These are phyloP conservation scores for Sebastes iracundus DNA, from an alignment of 2,797 vertebrate genomes.

Conservation along the genomic window DNA sequence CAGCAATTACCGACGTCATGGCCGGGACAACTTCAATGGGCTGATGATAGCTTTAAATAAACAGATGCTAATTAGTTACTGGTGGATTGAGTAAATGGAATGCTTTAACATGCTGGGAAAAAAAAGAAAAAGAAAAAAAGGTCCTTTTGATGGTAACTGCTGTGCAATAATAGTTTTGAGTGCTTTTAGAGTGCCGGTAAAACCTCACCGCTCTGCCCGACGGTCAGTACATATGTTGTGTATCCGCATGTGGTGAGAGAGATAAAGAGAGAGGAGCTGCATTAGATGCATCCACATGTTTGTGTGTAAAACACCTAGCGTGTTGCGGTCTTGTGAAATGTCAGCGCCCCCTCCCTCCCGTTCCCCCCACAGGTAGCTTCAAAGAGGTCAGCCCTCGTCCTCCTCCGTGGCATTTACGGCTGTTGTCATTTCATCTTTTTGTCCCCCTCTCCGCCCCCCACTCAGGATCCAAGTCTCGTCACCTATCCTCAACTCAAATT, in stretches of 20 bases:
- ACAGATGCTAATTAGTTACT: background rate
- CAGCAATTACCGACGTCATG: background rate
- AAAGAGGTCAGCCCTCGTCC: conserved; percentile 63
- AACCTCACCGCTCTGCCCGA: background rate
- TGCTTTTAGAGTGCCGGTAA: conserved; percentile 17
- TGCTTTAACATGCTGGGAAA: background rate
- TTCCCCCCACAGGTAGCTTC: conserved; percentile 66
- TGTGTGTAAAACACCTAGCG: conserved; percentile 32
- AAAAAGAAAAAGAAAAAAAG: background rate
- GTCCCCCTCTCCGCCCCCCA: background rate
- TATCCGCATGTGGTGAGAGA: background rate
- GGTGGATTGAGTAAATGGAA: background rate
- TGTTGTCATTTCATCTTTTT: conserved; percentile 53
- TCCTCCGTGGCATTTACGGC: conserved; percentile 73
- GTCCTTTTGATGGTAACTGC: background rate
- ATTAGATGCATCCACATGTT: conserved; percentile 26
- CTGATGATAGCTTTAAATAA: conserved; percentile 8
- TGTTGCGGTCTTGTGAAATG: conserved; percentile 68
- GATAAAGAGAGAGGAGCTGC: conserved; percentile 17
- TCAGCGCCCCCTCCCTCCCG: conserved; percentile 65
- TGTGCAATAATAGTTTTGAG: background rate
- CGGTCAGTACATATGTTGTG: background rate
- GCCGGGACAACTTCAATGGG: background rate
- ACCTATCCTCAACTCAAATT: conserved; percentile 29
- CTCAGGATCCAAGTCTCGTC: conserved; percentile 34